These are phyloP conservation scores for Pygmarrhopalites habei DNA, from an alignment of 1,140 invertebrate genomes.

Conservation along the genomic window DNA sequence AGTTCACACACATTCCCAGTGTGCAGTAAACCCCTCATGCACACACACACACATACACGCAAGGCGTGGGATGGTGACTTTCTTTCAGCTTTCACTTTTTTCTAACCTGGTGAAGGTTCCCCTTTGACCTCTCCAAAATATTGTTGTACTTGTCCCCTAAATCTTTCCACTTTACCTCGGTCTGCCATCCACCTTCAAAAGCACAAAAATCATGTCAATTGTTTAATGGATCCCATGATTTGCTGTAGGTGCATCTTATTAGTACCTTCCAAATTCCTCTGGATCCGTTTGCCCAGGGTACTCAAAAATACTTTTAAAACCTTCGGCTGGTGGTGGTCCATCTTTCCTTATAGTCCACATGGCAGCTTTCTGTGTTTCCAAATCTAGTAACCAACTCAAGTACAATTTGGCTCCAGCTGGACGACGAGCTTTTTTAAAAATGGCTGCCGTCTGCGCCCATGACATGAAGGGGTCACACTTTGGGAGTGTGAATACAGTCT, in stretches of 20 bases:
- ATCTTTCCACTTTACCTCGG: conserved; percentile 12
- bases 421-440: conserved; percentile 16
- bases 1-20: too few relatives aligned
- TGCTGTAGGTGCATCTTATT: too few relatives aligned
- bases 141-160: conserved; percentile 3
- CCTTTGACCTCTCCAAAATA: conserved; percentile 19
- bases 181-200: conserved; percentile 22
- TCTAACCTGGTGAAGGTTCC: neutral
- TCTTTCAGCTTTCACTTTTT: too few relatives aligned
- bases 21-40: too few relatives aligned
- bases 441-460: conserved; percentile 24
- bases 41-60: too few relatives aligned
- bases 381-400: conserved; percentile 20
- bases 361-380: neutral
- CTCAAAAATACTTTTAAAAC: conserved; percentile 5
- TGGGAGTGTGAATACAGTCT: neutral
- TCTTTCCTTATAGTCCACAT: conserved; percentile 16
- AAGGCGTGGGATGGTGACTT: too few relatives aligned
- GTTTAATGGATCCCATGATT: too few relatives aligned
- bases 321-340: neutral
- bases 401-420: conserved; percentile 21
- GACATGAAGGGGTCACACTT: conserved; percentile 17
- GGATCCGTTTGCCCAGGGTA: conserved; percentile 11
- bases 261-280: conserved; percentile 9
- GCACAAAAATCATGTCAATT: too few relatives aligned